Conservation (phyloP, 2,113 vertebrate species). For the Anolis carolinensis region DNA sequence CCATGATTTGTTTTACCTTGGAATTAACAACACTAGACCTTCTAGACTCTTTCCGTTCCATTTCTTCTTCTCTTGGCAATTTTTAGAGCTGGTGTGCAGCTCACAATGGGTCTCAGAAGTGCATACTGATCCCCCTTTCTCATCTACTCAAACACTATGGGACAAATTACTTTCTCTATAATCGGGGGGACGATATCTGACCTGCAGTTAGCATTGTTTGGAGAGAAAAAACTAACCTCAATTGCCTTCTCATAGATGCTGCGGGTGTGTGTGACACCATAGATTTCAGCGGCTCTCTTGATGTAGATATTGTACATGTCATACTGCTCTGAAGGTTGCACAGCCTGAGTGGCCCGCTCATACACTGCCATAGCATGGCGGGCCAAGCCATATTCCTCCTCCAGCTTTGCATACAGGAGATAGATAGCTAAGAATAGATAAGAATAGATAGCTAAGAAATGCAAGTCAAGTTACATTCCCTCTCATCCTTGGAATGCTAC, state of each 20-base stretch:
- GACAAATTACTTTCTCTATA: neutral
- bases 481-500: neutral
- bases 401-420: conserved; percentile 89
- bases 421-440: conserved; percentile 84
- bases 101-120: too few species aligned
- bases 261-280: conserved; percentile 91
- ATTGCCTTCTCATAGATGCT: conserved; percentile 93
- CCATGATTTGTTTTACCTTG: too few species aligned
- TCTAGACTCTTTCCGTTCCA: too few species aligned
- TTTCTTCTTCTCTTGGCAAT: too few species aligned
- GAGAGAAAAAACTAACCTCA: conserved; percentile 76
- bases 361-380: conserved; percentile 94
- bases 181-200: neutral
- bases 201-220: neutral
- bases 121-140: too few species aligned
- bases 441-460: rapidly evolving
- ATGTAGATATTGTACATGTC: conserved; percentile 97
- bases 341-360: conserved; percentile 87
- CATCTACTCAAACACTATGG: neutral
- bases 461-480: neutral
- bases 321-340: conserved; percentile 83
- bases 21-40: too few species aligned
- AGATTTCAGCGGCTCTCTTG: conserved; percentile 91
- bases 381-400: conserved; percentile 90
- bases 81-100: too few species aligned